Conservation (phyloP, 2,113 vertebrate genomes). For the Chloropsis hardwickii region DNA sequence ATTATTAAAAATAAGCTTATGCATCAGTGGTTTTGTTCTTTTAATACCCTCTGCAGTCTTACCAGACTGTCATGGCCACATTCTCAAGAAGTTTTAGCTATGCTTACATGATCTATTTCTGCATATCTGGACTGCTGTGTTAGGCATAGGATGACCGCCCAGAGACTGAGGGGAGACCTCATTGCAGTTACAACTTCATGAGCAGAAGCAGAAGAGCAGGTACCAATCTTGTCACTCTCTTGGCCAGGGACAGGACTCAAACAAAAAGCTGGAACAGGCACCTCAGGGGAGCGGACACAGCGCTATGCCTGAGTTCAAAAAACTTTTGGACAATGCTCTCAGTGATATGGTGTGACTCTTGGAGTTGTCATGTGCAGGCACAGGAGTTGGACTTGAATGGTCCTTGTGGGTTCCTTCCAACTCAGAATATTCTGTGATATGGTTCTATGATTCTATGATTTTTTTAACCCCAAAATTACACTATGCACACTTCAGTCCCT, state of each 20-base stretch:
- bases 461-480: background rate
- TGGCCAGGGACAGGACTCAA: background rate
- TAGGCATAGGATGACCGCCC: background rate
- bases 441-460: background rate
- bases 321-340: background rate
- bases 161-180: no score
- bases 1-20: background rate
- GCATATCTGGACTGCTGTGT: background rate
- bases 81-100: background rate
- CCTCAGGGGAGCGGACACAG: background rate
- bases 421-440: background rate
- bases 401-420: background rate
- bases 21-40: background rate
- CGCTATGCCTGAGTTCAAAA: background rate
- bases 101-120: background rate
- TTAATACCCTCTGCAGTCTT: background rate
- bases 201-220: background rate
- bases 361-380: background rate
- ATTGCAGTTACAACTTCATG: background rate
- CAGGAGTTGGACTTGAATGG: background rate
- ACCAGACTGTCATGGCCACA: background rate
- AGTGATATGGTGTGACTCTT: background rate
- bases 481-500: background rate
- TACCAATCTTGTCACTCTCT: background rate
- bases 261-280: background rate